Conservation (phyloP, 2,797 vertebrate genomes). For the Okamejei kenojei region DNA sequence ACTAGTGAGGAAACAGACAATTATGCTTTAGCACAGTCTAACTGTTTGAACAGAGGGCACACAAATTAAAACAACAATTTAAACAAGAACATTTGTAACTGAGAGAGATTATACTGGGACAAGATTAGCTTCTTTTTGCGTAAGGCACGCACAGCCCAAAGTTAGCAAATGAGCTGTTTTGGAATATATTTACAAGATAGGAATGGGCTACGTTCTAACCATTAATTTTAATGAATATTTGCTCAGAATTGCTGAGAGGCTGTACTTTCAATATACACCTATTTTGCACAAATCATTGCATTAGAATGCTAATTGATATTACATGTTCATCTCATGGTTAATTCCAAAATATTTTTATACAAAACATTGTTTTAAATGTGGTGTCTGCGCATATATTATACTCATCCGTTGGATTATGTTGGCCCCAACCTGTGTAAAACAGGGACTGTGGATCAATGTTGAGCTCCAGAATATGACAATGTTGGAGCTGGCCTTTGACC, state of each 20-base stretch:
- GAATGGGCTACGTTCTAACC: not conserved
- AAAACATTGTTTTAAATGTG: not conserved
- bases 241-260: not conserved
- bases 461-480: not conserved
- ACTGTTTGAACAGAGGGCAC: not conserved
- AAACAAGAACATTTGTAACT: not conserved
- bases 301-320: not conserved
- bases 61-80: not conserved
- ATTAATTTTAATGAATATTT: not conserved
- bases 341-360: not conserved
- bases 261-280: not conserved
- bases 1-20: slow-evolving; percentile 55
- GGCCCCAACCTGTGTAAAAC: not conserved
- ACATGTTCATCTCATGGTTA: not conserved
- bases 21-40: not conserved
- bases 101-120: not conserved
- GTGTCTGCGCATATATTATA: not conserved
- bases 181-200: not conserved
- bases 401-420: not conserved
- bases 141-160: too few relatives aligned
- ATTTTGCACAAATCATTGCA: not conserved
- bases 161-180: not conserved
- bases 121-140: not conserved
- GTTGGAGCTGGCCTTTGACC: not conserved
- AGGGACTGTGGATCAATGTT: not conserved